Percentiles rank a stretch among this genome's conserved stretches.
phyloP scores from a whole-genome alignment of 2,888 invertebrate genomes.

The Monopis laevigella region DNA sequence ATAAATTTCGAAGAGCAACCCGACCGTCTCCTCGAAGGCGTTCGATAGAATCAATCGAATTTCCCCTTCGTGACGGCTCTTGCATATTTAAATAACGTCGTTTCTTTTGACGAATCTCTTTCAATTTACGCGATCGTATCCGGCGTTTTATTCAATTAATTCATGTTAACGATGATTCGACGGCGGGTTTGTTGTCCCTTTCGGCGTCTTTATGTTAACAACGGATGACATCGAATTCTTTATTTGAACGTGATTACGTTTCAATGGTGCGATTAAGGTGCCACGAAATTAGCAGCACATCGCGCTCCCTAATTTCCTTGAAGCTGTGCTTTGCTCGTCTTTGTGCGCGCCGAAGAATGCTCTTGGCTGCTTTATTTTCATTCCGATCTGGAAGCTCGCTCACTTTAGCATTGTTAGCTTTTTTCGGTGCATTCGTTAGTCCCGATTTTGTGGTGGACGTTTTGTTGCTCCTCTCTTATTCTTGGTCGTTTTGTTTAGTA shows the following conservation, averaged over 20 bases:
- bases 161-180: constrained; percentile 5
- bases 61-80: constrained; percentile 2
- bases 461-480: constrained; percentile 10
- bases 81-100: constrained; percentile 6
- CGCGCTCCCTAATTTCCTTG: constrained; percentile 26
- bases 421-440: constrained; percentile 17
- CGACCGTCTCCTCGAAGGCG: not conserved
- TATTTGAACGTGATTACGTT: constrained; percentile 29
- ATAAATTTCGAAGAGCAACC: constrained; percentile 3
- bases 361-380: constrained; percentile 35
- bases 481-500: constrained; percentile 11
- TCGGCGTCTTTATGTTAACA: constrained; percentile 1
- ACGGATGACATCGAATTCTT: constrained; percentile 22
- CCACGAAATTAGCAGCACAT: constrained; percentile 29
- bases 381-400: constrained; percentile 25
- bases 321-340: constrained; percentile 30
- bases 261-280: constrained; percentile 25
- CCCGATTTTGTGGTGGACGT: constrained; percentile 11
- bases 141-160: constrained; percentile 6
- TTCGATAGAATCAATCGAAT: constrained; percentile 10
- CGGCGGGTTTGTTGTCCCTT: constrained; percentile 7
- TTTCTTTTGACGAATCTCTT: constrained; percentile 11
- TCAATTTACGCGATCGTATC: constrained; percentile 9
- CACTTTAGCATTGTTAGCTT: constrained; percentile 28
- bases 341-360: constrained; percentile 10